These are phyloP conservation scores for Helarctos malayanus DNA, from an alignment of 2,797 vertebrate species.

Conservation along the genomic window DNA sequence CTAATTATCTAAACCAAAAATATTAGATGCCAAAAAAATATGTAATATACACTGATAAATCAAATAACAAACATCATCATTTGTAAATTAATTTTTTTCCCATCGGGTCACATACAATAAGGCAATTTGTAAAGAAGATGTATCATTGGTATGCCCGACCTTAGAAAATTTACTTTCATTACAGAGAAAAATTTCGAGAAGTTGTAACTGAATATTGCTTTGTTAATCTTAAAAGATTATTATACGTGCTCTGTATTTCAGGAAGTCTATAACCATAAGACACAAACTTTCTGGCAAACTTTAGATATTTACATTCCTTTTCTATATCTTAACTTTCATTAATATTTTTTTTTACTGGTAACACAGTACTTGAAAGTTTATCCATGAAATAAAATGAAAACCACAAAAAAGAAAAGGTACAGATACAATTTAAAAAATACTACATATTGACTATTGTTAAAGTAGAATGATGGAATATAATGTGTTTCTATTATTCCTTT, in stretches of 20 bases:
- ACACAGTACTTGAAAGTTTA: background rate
- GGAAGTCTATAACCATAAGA: background rate
- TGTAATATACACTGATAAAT: background rate
- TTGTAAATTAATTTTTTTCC: background rate
- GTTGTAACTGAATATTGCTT: background rate
- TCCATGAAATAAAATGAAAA: conserved; percentile 53
- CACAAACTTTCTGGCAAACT: background rate
- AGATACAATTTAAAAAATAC: background rate
- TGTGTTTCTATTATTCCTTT: background rate
- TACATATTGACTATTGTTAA: background rate
- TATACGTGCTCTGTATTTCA: background rate
- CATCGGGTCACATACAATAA: background rate
- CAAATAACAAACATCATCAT: background rate
- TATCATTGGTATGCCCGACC: background rate
- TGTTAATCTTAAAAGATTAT: conserved; percentile 6
- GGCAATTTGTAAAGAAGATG: background rate
- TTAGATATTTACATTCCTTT: conserved; percentile 12
- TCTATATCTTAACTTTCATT: background rate
- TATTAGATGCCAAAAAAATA: background rate
- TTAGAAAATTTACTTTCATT: conserved; percentile 40
- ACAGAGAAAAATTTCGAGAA: background rate
- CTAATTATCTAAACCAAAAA: conserved; percentile 4
- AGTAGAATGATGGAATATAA: background rate
- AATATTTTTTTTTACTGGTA: conserved; percentile 11
- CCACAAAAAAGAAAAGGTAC: background rate